Evolutionary conservation across 2,888 invertebrate species (phyloP).

Genomic region (Biston betularia): DNA sequence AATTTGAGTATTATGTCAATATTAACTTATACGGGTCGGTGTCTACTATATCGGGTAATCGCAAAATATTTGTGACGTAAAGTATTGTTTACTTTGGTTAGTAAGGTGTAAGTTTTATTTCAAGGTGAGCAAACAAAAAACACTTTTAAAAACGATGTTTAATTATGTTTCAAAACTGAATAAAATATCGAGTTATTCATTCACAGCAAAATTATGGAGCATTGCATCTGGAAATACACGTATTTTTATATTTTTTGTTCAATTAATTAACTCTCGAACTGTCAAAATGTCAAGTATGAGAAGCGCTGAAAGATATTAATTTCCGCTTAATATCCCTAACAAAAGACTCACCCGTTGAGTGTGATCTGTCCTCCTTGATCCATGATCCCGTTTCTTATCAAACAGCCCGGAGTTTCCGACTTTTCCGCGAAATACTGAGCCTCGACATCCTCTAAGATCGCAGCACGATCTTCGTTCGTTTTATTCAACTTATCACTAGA

Average conservation of each 20-base stretch:
- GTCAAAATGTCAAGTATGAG: constrained; percentile 8
- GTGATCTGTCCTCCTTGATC: constrained; percentile 61
- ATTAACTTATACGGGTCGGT: constrained; percentile 7
- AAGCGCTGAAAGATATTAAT: constrained; percentile 16
- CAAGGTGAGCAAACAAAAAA: constrained; percentile 2
- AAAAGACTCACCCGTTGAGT: constrained; percentile 66
- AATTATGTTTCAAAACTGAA: background rate
- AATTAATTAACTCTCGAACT: background rate
- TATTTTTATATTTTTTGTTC: too few relatives aligned
- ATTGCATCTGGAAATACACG: too few relatives aligned
- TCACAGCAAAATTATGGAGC: background rate
- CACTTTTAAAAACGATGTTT: background rate
- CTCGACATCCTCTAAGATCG: constrained; percentile 79
- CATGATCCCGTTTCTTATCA: constrained; percentile 69
- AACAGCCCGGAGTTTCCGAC: constrained; percentile 78
- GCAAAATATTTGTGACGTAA: constrained; percentile 11
- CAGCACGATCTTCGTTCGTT: constrained; percentile 76
- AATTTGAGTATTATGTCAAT: constrained; percentile 7
- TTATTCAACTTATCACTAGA: constrained; percentile 83
- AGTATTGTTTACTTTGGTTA: constrained; percentile 12
- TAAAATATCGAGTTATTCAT: background rate
- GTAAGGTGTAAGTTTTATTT: constrained; percentile 11
- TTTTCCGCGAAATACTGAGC: constrained; percentile 73
- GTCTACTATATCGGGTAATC: constrained; percentile 7
- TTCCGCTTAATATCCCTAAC: background rate